These are phyloP conservation scores for Ashinkailepas kermadecensis DNA, from an alignment of 2,888 invertebrate genomes.

Conservation along the genomic window DNA sequence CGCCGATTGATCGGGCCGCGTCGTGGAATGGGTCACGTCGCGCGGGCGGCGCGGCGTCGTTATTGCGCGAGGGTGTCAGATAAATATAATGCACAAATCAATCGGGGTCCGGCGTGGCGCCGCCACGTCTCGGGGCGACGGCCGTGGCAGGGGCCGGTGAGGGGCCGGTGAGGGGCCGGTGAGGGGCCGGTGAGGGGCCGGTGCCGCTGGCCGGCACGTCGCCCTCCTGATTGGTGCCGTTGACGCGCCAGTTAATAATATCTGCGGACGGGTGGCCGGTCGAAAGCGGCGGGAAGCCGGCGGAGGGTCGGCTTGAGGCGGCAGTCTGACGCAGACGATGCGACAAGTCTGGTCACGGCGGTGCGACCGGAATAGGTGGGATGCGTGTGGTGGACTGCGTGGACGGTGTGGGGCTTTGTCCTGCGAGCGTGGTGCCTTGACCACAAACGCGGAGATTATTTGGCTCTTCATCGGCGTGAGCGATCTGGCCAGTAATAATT, in stretches of 20 bases:
- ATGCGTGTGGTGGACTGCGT: too few relatives aligned
- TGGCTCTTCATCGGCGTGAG: too few relatives aligned
- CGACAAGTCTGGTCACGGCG: too few relatives aligned
- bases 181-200: not conserved
- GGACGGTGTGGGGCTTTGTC: too few relatives aligned
- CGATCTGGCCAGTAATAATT: too few relatives aligned
- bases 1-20: not conserved
- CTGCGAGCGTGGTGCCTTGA: too few relatives aligned
- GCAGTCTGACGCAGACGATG: too few relatives aligned
- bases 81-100: conserved; percentile 21
- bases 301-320: too few relatives aligned
- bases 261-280: too few relatives aligned
- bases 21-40: conserved; percentile 9
- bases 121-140: not conserved
- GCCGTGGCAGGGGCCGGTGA: not conserved
- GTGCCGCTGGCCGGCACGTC: not conserved
- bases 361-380: too few relatives aligned
- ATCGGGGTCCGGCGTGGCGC: not conserved
- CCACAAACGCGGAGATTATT: too few relatives aligned
- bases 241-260: conserved; percentile 15
- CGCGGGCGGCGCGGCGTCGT: not conserved
- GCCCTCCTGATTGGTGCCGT: not conserved
- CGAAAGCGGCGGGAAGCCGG: too few relatives aligned
- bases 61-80: not conserved
- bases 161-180: not conserved